These are phyloP conservation scores for Steinernema carpocapsae DNA, from an alignment of 2,888 invertebrate species.

Conservation along the genomic window DNA sequence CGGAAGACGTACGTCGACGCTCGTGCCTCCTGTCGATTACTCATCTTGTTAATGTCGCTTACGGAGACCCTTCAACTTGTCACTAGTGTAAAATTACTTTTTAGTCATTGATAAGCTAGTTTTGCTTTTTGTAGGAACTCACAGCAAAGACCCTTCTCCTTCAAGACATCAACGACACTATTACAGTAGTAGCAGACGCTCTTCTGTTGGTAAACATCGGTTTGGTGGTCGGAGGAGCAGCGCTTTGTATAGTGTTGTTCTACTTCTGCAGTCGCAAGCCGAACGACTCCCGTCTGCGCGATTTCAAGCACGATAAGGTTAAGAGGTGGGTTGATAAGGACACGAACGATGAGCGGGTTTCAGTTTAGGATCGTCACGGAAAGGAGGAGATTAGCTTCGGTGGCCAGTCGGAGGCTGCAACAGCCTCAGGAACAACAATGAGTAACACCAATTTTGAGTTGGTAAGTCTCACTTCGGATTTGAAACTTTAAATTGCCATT, in stretches of 20 bases:
- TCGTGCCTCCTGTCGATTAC: background rate
- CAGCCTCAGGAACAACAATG: background rate
- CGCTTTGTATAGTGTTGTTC: background rate
- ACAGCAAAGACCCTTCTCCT: background rate
- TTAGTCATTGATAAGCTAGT: background rate
- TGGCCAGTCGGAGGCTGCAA: background rate
- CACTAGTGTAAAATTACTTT: background rate
- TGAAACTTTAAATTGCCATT: too few species aligned
- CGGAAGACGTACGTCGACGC: background rate
- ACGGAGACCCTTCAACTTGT: slow-evolving; percentile 15
- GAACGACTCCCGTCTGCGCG: background rate
- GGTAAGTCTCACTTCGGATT: background rate
- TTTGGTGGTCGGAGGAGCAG: background rate
- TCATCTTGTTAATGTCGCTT: slow-evolving; percentile 23
- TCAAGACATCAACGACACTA: background rate
- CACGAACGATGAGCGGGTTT: background rate
- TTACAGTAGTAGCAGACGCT: background rate
- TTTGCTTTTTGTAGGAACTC: background rate
- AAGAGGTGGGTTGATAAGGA: background rate
- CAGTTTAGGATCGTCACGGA: background rate
- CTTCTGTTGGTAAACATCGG: background rate
- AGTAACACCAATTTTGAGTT: background rate
- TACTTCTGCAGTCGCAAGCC: background rate
- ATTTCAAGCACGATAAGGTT: background rate
- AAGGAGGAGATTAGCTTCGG: background rate